Conservation (phyloP, 1,140 invertebrate genomes). For the Dinothrombium tinctorium region DNA sequence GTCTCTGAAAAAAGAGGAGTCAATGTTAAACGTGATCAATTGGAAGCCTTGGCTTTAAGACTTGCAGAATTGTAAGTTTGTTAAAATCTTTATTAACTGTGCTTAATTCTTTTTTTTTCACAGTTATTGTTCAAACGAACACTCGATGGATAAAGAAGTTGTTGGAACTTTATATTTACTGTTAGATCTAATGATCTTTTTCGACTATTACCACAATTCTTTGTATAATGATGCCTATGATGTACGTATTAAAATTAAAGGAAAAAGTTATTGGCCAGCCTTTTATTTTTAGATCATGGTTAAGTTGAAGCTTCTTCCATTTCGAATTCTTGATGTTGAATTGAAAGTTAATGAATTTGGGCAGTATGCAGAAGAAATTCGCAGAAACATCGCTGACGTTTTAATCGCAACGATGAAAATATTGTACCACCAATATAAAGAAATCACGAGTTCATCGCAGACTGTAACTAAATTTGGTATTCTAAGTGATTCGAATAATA, state of each 20-base stretch:
- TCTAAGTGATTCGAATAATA: conserved; percentile 6
- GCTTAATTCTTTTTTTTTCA: conserved; percentile 20
- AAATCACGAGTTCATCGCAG: conserved; percentile 21
- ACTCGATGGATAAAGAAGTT: conserved; percentile 30
- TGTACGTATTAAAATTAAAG: conserved; percentile 26
- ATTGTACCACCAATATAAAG: conserved; percentile 45
- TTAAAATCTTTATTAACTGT: conserved; percentile 3
- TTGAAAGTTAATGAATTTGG: conserved; percentile 40
- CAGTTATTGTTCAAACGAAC: conserved; percentile 18
- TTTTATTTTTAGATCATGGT: conserved; percentile 30
- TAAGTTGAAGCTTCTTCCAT: conserved; percentile 43
- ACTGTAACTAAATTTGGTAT: conserved; percentile 9
- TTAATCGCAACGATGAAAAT: conserved; percentile 69
- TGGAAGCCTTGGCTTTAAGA: conserved; percentile 14
- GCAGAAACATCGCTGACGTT: conserved; percentile 54
- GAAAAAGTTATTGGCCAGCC: neutral
- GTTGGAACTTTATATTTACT: conserved; percentile 51
- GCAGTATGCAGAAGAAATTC: conserved; percentile 33
- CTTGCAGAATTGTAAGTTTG: conserved; percentile 15
- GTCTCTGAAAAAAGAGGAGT: conserved; percentile 10
- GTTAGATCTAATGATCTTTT: conserved; percentile 61
- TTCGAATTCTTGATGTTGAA: conserved; percentile 42
- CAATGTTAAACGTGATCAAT: conserved; percentile 13
- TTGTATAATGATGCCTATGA: conserved; percentile 54
- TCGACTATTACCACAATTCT: conserved; percentile 61